Conservation (phyloP, 2,888 invertebrate species). For the Agapostemon virescens region DNA sequence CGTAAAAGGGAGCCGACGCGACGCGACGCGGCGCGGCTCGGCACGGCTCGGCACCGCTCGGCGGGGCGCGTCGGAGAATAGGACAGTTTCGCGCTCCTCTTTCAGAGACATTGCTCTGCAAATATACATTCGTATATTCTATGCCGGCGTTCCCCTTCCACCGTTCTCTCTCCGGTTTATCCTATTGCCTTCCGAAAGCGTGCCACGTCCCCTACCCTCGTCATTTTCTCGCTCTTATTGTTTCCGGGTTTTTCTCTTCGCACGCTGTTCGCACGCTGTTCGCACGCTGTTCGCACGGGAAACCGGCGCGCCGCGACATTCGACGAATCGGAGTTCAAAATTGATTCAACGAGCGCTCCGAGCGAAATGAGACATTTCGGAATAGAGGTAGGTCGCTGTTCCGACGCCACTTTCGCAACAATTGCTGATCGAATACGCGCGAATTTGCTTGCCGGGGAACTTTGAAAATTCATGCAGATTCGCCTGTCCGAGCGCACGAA, state of each 20-base stretch:
- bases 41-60: neutral
- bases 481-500: too few relatives aligned
- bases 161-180: constrained; percentile 45
- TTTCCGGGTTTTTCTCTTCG: constrained; percentile 24
- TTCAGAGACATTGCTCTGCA: constrained; percentile 60
- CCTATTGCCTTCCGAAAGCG: constrained; percentile 49
- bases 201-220: constrained; percentile 51
- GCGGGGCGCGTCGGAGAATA: constrained; percentile 31
- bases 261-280: constrained; percentile 8
- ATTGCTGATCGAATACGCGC: neutral
- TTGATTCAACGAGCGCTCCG: neutral
- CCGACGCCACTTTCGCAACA: neutral
- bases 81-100: constrained; percentile 62
- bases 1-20: constrained; percentile 17
- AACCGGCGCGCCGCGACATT: constrained; percentile 24
- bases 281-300: neutral
- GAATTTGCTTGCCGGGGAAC: neutral
- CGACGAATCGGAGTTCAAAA: constrained; percentile 1
- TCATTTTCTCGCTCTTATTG: constrained; percentile 59
- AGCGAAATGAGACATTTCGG: neutral
- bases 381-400: too few relatives aligned
- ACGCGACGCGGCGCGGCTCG: neutral
- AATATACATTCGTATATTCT: constrained; percentile 47
- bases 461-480: neutral
- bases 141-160: constrained; percentile 13